phyloP scores from a whole-genome alignment of 2,113 vertebrate species.

The Struthidea cinerea region DNA sequence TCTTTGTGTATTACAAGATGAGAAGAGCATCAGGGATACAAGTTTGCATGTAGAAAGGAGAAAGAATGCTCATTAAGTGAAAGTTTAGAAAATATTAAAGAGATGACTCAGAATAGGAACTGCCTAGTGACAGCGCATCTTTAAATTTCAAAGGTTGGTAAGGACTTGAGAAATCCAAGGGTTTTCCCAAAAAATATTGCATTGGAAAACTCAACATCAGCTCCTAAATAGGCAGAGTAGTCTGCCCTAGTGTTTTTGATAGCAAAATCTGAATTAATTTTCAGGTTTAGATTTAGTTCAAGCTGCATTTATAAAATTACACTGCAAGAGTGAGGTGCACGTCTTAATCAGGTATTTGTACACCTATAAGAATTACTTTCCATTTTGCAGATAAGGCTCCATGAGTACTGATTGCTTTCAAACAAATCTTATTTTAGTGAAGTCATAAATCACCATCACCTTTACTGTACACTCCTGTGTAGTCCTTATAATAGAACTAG shows the following conservation, averaged over 20 bases:
- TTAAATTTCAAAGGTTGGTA: background rate
- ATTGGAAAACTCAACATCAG: background rate
- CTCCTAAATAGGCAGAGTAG: background rate
- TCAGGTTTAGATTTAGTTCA: background rate
- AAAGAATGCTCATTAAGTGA: background rate
- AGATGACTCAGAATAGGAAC: background rate
- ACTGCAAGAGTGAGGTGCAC: rapidly evolving
- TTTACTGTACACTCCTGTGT: background rate
- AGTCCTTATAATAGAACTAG: background rate
- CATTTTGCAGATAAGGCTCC: background rate
- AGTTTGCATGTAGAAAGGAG: background rate
- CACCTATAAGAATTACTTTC: background rate
- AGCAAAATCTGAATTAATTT: background rate
- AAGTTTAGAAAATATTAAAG: background rate
- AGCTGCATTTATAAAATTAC: background rate
- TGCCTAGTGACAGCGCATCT: background rate
- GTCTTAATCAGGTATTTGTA: background rate
- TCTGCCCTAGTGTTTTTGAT: background rate
- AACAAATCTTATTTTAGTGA: background rate
- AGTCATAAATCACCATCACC: background rate
- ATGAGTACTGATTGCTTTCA: background rate
- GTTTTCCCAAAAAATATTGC: background rate
- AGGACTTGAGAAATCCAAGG: background rate
- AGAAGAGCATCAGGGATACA: background rate
- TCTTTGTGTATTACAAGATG: background rate